Conservation (phyloP, 2,888 invertebrate genomes). For the Ceriagrion tenellum region DNA sequence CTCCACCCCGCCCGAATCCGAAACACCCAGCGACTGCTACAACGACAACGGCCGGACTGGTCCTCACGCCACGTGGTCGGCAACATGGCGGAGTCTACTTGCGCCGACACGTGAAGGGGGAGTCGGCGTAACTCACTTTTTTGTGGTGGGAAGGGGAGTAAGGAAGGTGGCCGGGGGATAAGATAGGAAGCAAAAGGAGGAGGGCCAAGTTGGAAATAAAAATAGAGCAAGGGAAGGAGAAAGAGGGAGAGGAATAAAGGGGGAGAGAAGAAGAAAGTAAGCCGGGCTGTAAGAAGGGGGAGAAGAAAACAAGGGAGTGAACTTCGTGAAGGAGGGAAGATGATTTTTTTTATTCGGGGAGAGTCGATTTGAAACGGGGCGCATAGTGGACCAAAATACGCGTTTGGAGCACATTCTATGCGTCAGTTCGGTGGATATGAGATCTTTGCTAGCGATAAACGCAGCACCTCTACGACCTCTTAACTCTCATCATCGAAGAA, state of each 20-base stretch:
- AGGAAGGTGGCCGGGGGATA: background rate
- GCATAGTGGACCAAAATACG: background rate
- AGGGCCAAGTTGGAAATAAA: background rate
- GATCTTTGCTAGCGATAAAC: too few species aligned
- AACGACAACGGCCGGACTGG: constrained; percentile 2
- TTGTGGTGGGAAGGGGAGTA: background rate
- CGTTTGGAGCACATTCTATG: background rate
- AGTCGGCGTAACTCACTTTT: background rate
- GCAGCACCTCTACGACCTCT: too few species aligned
- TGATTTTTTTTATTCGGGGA: background rate
- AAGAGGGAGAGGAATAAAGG: background rate
- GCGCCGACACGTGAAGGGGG: constrained; percentile 41
- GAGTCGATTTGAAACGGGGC: background rate
- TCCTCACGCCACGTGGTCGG: background rate
- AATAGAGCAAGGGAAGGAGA: background rate
- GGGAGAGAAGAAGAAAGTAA: background rate
- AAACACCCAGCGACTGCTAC: background rate
- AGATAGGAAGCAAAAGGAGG: background rate
- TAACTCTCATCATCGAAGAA: too few species aligned
- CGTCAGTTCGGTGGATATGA: background rate
- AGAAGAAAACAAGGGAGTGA: constrained; percentile 20
- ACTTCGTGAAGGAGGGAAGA: background rate
- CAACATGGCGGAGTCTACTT: constrained; percentile 42
- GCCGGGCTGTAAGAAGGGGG: background rate
- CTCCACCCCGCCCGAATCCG: background rate